Conservation (phyloP, 1,140 invertebrate genomes). For the Nasonia vitripennis region DNA sequence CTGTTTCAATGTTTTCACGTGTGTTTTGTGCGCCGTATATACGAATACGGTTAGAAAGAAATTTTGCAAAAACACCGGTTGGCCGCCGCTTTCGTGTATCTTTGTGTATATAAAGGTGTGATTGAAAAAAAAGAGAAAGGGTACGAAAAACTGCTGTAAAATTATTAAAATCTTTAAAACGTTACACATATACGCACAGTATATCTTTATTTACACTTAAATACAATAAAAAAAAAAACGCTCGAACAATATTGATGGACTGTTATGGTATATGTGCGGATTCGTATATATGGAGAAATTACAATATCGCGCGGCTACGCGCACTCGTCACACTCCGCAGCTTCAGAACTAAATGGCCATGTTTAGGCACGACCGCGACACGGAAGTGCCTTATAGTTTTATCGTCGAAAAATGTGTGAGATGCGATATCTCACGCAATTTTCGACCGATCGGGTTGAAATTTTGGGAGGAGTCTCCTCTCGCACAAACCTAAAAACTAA, state of each 20-base stretch:
- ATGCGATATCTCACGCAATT: no score
- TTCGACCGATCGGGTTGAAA: no score
- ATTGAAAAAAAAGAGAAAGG: not conserved
- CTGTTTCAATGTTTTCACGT: not conserved
- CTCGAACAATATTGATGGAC: not conserved
- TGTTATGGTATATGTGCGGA: not conserved
- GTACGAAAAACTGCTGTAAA: not conserved
- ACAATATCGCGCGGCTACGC: not conserved
- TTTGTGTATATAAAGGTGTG: no score
- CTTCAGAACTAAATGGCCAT: not conserved
- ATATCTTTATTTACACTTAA: slow-evolving; percentile 32
- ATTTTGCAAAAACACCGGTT: no score
- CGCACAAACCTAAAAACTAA: no score
- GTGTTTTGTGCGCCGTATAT: not conserved
- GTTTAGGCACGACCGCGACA: no score
- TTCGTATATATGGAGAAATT: not conserved
- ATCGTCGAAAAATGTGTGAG: no score
- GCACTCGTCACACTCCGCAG: not conserved
- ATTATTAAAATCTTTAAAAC: not conserved
- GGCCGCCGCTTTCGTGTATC: no score
- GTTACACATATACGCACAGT: not conserved
- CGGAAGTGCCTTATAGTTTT: no score
- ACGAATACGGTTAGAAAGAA: no score
- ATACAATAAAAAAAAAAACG: not conserved
- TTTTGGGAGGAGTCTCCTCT: no score